These are phyloP conservation scores for Plectropomus leopardus DNA, from an alignment of 2,113 vertebrate species.

Conservation along the genomic window DNA sequence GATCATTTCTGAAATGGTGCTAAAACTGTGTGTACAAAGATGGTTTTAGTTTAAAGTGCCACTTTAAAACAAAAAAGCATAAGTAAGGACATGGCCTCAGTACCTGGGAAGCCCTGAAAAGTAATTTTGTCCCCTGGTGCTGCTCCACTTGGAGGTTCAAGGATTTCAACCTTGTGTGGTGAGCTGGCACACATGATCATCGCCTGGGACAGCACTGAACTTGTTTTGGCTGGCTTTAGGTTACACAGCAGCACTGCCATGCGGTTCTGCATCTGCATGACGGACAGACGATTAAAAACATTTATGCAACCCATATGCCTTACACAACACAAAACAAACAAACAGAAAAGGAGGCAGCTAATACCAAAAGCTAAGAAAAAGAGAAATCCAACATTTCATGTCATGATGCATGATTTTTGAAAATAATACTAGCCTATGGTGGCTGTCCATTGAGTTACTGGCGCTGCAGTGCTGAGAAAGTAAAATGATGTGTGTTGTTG, in stretches of 20 bases:
- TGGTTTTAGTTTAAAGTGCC: too few species aligned
- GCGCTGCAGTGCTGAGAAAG: too few species aligned
- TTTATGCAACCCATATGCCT: background rate
- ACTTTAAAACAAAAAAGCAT: too few species aligned
- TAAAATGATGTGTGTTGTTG: too few species aligned
- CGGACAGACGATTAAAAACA: background rate
- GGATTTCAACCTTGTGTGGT: constrained; percentile 93
- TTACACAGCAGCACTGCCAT: constrained; percentile 95
- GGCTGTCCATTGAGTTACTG: too few species aligned
- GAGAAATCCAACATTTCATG: background rate
- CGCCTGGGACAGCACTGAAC: constrained; percentile 93
- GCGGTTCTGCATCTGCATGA: constrained; percentile 93
- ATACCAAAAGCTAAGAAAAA: background rate
- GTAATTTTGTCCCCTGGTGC: constrained; percentile 91
- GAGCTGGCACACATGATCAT: constrained; percentile 96
- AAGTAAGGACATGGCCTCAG: too few species aligned
- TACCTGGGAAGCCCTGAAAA: constrained; percentile 92
- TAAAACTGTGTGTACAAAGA: too few species aligned
- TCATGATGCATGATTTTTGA: background rate
- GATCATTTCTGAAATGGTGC: too few species aligned
- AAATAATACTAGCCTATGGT: too few species aligned
- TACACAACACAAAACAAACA: too few species aligned
- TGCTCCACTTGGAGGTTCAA: constrained; percentile 89
- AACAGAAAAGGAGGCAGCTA: background rate
- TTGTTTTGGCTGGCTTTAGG: constrained; percentile 93